These are phyloP conservation scores for Cottoperca gobio DNA, from an alignment of 2,797 vertebrate genomes.

Conservation along the genomic window DNA sequence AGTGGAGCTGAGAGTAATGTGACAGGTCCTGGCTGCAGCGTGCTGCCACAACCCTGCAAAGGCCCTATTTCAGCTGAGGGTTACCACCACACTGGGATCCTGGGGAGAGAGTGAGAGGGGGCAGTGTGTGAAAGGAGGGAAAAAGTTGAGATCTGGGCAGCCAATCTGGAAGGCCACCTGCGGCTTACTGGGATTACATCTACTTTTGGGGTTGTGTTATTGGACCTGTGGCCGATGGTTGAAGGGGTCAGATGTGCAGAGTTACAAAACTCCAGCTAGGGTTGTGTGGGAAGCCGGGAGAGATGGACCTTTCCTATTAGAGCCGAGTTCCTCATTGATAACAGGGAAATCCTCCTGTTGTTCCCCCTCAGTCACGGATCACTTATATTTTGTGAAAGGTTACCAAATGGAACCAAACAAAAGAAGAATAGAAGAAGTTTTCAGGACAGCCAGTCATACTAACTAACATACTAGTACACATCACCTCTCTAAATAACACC, in stretches of 20 bases:
- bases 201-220: constrained; percentile 72
- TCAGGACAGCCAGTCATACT: background rate
- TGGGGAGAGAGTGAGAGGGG: constrained; percentile 61
- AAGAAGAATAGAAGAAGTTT: constrained; percentile 5
- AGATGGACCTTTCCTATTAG: constrained; percentile 42
- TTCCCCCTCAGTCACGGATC: constrained; percentile 46
- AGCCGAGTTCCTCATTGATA: constrained; percentile 69
- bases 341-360: constrained; percentile 66
- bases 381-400: constrained; percentile 47
- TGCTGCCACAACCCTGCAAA: constrained; percentile 77
- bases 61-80: constrained; percentile 81
- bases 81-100: constrained; percentile 77
- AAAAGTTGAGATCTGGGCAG: constrained; percentile 73
- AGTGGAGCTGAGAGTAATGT: constrained; percentile 75
- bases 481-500: constrained; percentile 11
- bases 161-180: constrained; percentile 81
- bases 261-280: constrained; percentile 70
- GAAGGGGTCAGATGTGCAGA: constrained; percentile 50
- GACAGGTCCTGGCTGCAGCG: constrained; percentile 77
- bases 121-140: constrained; percentile 68
- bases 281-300: constrained; percentile 62
- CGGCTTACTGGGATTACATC: constrained; percentile 79
- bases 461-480: too few species aligned
- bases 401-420: constrained; percentile 38
- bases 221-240: constrained; percentile 59